Evolutionary conservation across 37 sponge, comb jelly and placozoan genomes (phyloP).

Genomic region (Petrosia ficiformis): DNA sequence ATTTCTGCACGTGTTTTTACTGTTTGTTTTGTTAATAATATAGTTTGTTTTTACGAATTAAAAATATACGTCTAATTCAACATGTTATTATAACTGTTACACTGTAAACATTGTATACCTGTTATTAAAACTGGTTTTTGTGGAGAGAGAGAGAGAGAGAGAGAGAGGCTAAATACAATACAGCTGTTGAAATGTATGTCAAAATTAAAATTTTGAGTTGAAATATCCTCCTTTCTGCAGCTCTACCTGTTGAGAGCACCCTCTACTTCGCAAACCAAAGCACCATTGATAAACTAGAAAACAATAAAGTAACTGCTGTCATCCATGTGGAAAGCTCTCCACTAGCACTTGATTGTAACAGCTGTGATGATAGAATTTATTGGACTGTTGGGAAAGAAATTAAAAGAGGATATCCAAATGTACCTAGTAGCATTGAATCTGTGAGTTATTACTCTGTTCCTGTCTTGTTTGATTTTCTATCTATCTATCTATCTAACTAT

Average conservation of each 20-base stretch:
- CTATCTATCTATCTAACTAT: not conserved
- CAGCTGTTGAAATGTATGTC: too few relatives aligned
- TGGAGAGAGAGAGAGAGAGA: too few relatives aligned
- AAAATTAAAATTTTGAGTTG: too few relatives aligned
- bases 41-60: too few relatives aligned
- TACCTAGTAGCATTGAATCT: not conserved
- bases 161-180: too few relatives aligned
- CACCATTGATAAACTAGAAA: not conserved
- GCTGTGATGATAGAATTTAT: slow-evolving; percentile 18
- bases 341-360: slow-evolving; percentile 16
- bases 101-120: too few relatives aligned
- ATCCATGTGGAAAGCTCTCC: not conserved
- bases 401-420: not conserved
- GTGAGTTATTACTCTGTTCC: slow-evolving; percentile 10
- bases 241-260: not conserved
- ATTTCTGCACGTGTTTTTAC: too few relatives aligned
- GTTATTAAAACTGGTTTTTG: too few relatives aligned
- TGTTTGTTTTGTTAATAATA: too few relatives aligned
- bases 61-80: too few relatives aligned
- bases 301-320: not conserved
- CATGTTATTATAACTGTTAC: too few relatives aligned
- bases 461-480: slow-evolving; percentile 1
- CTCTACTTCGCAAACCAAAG: not conserved
- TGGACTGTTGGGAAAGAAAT: slow-evolving; percentile 1
- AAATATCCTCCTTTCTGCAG: too few relatives aligned